Evolutionary conservation across 2,888 invertebrate genomes (phyloP).

Genomic region (Lithosia quadra): DNA sequence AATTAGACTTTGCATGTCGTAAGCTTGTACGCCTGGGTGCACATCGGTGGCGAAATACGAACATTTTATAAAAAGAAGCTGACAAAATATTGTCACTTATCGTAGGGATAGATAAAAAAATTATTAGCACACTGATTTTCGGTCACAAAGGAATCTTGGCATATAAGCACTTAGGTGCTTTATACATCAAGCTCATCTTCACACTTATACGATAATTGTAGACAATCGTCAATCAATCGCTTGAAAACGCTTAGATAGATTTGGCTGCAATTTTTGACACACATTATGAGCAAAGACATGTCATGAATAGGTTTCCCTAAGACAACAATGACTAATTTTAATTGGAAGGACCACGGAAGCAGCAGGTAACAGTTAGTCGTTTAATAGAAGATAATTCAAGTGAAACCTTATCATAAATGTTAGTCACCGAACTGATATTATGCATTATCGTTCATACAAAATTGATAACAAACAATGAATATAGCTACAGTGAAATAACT

Average conservation of each 20-base stretch:
- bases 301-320: not conserved
- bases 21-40: not conserved
- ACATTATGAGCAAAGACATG: not conserved
- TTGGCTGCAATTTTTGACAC: not conserved
- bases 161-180: too few species aligned
- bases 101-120: not conserved
- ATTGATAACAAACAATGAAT: constrained; percentile 29
- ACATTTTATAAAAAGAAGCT: not conserved
- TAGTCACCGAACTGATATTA: constrained; percentile 41
- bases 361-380: not conserved
- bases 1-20: not conserved
- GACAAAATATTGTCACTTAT: not conserved
- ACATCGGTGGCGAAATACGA: not conserved
- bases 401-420: constrained; percentile 40
- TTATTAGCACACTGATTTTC: not conserved
- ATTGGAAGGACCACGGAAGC: not conserved
- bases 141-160: not conserved
- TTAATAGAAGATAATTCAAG: constrained; percentile 16
- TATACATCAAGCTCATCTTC: too few species aligned
- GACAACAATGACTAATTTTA: not conserved
- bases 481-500: constrained; percentile 14
- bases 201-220: too few species aligned
- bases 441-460: constrained; percentile 23
- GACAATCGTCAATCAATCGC: not conserved
- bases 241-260: not conserved